Evolutionary conservation across 2,113 vertebrate genomes (phyloP).

Genomic region (Brachyhypopomus gauderio): DNA sequence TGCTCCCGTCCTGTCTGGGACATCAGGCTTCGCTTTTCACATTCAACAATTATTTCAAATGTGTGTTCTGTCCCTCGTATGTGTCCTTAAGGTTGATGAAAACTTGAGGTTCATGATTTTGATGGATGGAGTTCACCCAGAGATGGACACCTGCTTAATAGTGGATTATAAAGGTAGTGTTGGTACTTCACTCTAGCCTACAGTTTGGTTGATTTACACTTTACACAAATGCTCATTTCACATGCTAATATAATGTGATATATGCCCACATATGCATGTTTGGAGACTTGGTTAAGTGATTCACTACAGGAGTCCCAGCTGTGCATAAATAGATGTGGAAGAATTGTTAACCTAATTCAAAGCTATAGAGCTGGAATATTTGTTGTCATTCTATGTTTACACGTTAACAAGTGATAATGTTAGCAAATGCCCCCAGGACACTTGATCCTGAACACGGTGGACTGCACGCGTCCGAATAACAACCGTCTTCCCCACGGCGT

Average conservation of each 20-base stretch:
- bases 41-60: background rate
- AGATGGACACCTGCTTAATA: constrained; percentile 83
- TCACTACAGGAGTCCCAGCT: no score
- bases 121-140: constrained; percentile 82
- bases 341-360: no score
- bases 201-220: no score
- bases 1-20: no score
- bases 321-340: no score
- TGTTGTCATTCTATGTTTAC: background rate
- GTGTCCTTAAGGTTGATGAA: constrained; percentile 66
- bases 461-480: constrained; percentile 82
- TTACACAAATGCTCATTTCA: no score
- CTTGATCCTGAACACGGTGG: constrained; percentile 82
- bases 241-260: no score
- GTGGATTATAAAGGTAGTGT: constrained; percentile 80
- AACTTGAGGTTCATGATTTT: constrained; percentile 82
- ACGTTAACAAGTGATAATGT: background rate
- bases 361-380: no score
- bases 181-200: background rate
- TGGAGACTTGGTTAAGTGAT: no score
- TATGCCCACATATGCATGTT: no score
- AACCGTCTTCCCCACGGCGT: constrained; percentile 73
- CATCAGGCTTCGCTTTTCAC: background rate
- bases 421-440: constrained; percentile 67
- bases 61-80: background rate